phyloP scores from a whole-genome alignment of 2,888 invertebrate species.

The Macrophya alboannulata region DNA sequence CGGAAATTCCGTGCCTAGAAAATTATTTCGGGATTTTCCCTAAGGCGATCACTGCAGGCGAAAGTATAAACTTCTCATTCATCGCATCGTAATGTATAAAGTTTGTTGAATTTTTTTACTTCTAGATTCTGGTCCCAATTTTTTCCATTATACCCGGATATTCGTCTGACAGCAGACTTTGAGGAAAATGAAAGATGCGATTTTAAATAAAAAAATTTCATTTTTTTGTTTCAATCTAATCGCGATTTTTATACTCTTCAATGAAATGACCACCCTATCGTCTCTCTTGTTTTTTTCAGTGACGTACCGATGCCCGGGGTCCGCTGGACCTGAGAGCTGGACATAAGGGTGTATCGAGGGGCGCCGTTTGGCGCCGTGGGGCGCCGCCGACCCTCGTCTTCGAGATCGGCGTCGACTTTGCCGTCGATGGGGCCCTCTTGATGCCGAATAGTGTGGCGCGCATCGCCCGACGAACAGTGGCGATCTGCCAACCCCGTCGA shows the following conservation, averaged over 20 bases:
- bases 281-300: constrained; percentile 37
- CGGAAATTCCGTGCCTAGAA: constrained; percentile 1
- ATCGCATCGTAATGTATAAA: neutral
- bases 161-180: neutral
- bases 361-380: constrained; percentile 53
- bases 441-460: constrained; percentile 66
- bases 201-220: neutral
- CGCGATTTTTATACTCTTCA: too few species aligned
- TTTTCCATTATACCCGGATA: neutral
- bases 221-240: neutral
- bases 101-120: neutral
- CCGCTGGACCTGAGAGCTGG: constrained; percentile 58
- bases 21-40: constrained; percentile 19
- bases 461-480: constrained; percentile 68
- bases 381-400: constrained; percentile 51
- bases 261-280: neutral
- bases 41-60: neutral
- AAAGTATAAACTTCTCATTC: neutral
- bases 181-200: neutral
- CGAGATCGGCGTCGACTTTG: constrained; percentile 59
- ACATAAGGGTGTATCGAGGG: constrained; percentile 54
- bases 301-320: constrained; percentile 59
- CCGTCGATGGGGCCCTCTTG: constrained; percentile 71
- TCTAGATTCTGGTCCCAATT: neutral
- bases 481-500: constrained; percentile 63